Base-by-base conservation (phyloP, 2,113 vertebrate genomes). In the Cyanistes caeruleus region DNA sequence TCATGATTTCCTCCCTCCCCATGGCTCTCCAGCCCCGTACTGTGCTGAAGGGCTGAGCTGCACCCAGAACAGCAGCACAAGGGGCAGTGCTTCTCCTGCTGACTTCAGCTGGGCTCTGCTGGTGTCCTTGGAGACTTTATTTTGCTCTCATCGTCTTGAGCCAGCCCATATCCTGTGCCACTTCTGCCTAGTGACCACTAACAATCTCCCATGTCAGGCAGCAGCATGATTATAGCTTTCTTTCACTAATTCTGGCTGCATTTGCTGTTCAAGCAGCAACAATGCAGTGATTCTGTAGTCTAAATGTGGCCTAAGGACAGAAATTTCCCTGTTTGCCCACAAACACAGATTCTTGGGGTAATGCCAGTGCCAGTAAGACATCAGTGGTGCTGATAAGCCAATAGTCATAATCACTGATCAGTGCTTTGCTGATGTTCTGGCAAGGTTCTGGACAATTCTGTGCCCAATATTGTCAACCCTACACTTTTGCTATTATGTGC, bases 241-340 rank as follows among this genome's bases (percentile, higher is more conserved):
- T 85, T 93, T 86, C 60, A 53, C 87, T 82, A 9, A 53, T 87
- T 89, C 56, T 31, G 52, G 44, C 84, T 84, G 78, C 52, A 72
- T 93, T 87, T 87, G 58, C 60, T 43, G 94, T 92, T 84, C 75
- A 88, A 90, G 75, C 52, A 94, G 67, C 67, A 91, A 60, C 87
- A 90, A 49, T 49, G 68, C 64, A 64, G 52, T 15, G 3, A 86
- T 80, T 94, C 72, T 74, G 63, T 15, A 10, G 15, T 8, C 53
- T 67, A n/a, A 79, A 63, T 39, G 43, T 41, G 59, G 55, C 64
- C 75, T 67, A 22, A 86, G 93, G 92, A 73, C 92, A 95, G 48
- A 67, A 84, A 77, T 43, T 24, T 30, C 69, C 64, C 81, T 87
- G 52, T 90, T 96, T 94, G 52, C 77, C 87, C 67, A 65, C 87